Evolutionary conservation across 92 coral and sea anemone species (phyloP), one percentile per base, ranked within the genome.

Genomic region (Blastomussa wellsi): DNA sequence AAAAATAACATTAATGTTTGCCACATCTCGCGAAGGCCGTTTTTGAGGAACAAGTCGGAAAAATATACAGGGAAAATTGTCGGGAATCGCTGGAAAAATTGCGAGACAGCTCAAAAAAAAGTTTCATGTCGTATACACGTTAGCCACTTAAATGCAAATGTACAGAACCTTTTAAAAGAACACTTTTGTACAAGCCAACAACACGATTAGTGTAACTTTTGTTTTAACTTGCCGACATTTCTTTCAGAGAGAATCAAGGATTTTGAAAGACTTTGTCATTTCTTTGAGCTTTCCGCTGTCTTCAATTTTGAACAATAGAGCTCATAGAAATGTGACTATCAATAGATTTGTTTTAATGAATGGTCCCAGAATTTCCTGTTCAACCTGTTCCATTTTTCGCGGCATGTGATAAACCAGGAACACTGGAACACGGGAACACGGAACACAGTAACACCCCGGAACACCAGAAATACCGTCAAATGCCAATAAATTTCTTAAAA

Each of bases 251-350:
- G 39, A 66, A 22, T 37, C 31, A 0, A 32, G 20, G 28, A 8
- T 52, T 82, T 69, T 36, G 14, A 16, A 55, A 33, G 35, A 22
- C 84, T 67, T 12, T 14, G 4, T 3, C 5, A 12, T 70, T 29
- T 36, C 86, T 82, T 82, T 82, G 78, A 70, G 26, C 38, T 17
- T 37, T 49, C 86, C 86, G 86, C 71, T 66, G 29, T 82, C 26
- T 47, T 70, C 19, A 70, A 52, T 39, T 48, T 10, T 29, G 37
- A 47, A 80, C 84, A 80, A 80, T 67, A 3, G 66, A 28, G 10
- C 5, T 26, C 12, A 65, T 17, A 65, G 70, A 65, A 65, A 32
- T 29, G 35, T 17, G 59, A 41, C 17, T 66, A 68, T 33, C 57
- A 29, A 31, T 39, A 36, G 38, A 65, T 81, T 51, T 44, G 22